phyloP scores from a whole-genome alignment of 2,113 vertebrate genomes.

The Forbesichthys agassizii region DNA sequence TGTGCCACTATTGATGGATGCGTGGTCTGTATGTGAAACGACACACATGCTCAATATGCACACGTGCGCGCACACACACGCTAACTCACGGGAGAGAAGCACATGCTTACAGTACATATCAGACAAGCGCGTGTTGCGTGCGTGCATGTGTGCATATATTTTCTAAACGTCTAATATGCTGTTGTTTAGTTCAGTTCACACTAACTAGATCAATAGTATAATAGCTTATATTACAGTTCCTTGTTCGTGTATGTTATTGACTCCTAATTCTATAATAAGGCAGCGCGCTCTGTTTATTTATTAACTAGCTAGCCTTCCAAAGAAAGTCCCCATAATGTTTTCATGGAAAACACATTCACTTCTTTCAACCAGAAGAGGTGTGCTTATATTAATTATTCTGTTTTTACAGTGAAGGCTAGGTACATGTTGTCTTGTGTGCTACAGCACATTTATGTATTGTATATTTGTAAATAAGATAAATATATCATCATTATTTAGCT shows the following conservation, averaged over 20 bases:
- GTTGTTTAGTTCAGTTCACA: neutral
- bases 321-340: conserved; percentile 37
- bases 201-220: neutral
- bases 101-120: conserved; percentile 20
- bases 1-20: conserved; percentile 20
- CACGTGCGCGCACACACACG: neutral
- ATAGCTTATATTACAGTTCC: neutral
- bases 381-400: no score
- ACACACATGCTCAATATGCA: neutral
- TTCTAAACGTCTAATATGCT: conserved; percentile 10
- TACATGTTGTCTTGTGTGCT: no score
- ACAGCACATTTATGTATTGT: no score
- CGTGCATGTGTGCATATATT: neutral
- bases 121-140: conserved; percentile 28
- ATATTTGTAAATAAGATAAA: no score
- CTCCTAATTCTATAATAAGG: conserved; percentile 15
- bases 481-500: no score
- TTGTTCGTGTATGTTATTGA: conserved; percentile 5
- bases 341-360: neutral
- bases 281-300: conserved; percentile 29
- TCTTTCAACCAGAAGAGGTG: no score
- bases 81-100: conserved; percentile 3
- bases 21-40: neutral
- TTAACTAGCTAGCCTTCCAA: conserved; percentile 46
- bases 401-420: no score